phyloP scores from a whole-genome alignment of 2,113 vertebrate genomes.

The Anhinga rufa region DNA sequence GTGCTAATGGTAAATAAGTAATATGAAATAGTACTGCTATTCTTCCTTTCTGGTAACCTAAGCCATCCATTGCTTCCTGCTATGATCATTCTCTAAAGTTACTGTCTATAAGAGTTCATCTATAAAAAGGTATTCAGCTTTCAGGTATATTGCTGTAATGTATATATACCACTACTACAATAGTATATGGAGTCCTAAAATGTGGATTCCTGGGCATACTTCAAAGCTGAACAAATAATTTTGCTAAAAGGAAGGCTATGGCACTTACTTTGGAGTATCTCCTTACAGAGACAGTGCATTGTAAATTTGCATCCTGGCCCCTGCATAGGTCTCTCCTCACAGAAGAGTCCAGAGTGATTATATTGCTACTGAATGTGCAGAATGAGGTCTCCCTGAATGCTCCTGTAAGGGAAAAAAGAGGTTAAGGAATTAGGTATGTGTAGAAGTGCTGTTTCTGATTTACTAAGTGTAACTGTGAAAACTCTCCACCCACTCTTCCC shows the following conservation, averaged over 20 bases:
- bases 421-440: neutral
- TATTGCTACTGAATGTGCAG: neutral
- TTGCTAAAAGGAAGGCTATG: neutral
- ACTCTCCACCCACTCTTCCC: neutral
- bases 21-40: neutral
- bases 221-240: neutral
- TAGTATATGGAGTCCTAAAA: neutral
- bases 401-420: neutral
- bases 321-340: neutral
- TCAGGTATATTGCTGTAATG: neutral
- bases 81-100: neutral
- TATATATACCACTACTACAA: neutral
- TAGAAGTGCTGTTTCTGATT: neutral
- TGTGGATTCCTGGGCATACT: neutral
- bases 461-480: neutral
- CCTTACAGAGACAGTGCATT: neutral
- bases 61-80: neutral
- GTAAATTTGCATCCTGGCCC: neutral
- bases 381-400: neutral
- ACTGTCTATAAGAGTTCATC: neutral
- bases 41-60: neutral
- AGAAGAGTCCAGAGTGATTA: neutral
- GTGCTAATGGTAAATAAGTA: neutral
- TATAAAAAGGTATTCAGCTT: neutral
- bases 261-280: neutral